Evolutionary conservation across 2,113 vertebrate genomes (phyloP).

Genomic region (Tenebrosternarchus preto): DNA sequence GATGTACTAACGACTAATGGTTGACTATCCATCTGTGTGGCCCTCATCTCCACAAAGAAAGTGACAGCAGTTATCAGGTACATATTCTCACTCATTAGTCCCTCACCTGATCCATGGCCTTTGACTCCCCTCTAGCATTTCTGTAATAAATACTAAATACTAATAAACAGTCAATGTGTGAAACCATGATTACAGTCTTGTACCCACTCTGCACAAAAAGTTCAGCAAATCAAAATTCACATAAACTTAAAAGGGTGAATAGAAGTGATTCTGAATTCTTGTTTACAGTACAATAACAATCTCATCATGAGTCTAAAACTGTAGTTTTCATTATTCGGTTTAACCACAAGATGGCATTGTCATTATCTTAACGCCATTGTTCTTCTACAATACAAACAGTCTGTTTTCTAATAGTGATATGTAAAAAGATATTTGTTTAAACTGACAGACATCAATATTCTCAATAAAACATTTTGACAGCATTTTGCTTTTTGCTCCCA

Average conservation of each 20-base stretch:
- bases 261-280: not conserved
- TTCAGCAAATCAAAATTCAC: not conserved
- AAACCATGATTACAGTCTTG: no score
- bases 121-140: no score
- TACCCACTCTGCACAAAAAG: no score
- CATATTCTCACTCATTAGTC: no score
- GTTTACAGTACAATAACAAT: not conserved
- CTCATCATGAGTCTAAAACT: not conserved
- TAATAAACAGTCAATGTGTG: no score
- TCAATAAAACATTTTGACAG: not conserved
- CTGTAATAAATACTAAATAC: no score
- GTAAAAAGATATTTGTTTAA: not conserved
- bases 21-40: no score
- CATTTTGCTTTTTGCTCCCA: not conserved
- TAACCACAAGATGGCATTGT: slow-evolving; percentile 56
- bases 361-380: not conserved
- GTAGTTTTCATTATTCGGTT: slow-evolving; percentile 18
- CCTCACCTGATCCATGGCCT: no score
- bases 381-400: not conserved
- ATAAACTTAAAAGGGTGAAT: not conserved
- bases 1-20: no score
- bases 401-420: not conserved
- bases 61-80: no score
- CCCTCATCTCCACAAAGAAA: no score
- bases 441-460: not conserved